These are phyloP conservation scores for Bovichtus diacanthus DNA, from an alignment of 2,797 vertebrate species.

Conservation along the genomic window DNA sequence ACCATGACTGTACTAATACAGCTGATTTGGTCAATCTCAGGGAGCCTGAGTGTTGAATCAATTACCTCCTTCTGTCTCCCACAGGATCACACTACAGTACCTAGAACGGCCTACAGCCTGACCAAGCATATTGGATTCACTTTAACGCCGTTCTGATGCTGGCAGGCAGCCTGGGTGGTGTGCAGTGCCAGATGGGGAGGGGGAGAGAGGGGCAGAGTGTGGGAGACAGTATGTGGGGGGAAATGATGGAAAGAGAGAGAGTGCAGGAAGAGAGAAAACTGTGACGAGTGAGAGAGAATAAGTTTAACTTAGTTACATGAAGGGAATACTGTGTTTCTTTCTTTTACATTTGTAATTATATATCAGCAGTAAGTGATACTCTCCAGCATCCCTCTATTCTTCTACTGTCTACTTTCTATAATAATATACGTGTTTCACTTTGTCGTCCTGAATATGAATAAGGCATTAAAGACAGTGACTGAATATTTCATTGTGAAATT, in stretches of 20 bases:
- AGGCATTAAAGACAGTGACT: neutral
- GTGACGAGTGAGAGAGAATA: neutral
- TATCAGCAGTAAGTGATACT: neutral
- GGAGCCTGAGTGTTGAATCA: conserved; percentile 62
- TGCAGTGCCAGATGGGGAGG: conserved; percentile 30
- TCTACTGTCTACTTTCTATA: neutral
- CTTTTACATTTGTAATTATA: neutral
- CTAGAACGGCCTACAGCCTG: conserved; percentile 46
- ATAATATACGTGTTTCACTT: neutral
- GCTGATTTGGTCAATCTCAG: conserved; percentile 54
- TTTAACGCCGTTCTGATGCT: conserved; percentile 60
- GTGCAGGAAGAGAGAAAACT: conserved; percentile 1
- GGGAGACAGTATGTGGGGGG: neutral
- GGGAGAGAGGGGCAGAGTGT: neutral
- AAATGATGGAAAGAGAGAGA: neutral
- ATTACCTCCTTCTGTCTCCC: conserved; percentile 65
- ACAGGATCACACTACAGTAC: conserved; percentile 43
- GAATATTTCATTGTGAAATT: neutral
- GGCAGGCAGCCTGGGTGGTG: conserved; percentile 52
- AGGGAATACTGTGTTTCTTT: neutral
- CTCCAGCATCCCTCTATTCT: neutral
- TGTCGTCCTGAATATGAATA: neutral
- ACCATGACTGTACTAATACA: conserved; percentile 37
- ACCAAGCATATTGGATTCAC: conserved; percentile 70
- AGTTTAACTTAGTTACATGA: neutral